Base-by-base conservation (phyloP, 2,888 invertebrate species). In the Acrocera orbiculus region DNA sequence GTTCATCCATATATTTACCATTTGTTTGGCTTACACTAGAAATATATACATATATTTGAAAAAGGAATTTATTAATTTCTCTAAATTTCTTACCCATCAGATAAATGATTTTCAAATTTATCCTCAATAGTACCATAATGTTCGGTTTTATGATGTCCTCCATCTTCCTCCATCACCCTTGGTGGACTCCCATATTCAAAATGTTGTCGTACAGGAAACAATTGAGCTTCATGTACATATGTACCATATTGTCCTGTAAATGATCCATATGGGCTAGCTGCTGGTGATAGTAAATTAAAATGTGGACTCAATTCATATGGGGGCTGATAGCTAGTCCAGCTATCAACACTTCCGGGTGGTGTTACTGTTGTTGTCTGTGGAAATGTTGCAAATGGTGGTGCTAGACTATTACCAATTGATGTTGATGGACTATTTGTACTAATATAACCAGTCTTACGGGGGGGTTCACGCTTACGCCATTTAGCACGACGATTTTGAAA, bases 381-480 rank as follows among this genome's bases (percentile, higher is more conserved):
- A 46, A 71, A 72, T 27, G 69, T 61, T 42, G 69, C 67, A 5
- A 70, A 71, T 20, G 75, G 74, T 5, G 77, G 73, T 2, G 54
- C 56, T 35, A 59, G 36, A 1, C 55, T 45, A 8, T 46, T 46
- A 36, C 63, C 63, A 33, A 74, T 52, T 20, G 70, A 47, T 27
- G 69, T 72, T 3, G 77, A 73, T 45, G 73, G 73, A 1, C 76
- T 76, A 47, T 69, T 74, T 4, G 76, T 71, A 36, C 73, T 74
- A 49, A 79, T 69, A 65, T 76, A 75, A 22, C 78, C 82, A 0
- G 83, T 85, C 60, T 90, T 90, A 23, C 90, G 69, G 1, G 90
- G 89, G 2, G 90, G 90, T 53, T 90, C 90, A 23, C 89, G 73
- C 54, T 90, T 90, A 30, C 90, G 72, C 90, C 90, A 90, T 56